Evolutionary conservation across 2,888 invertebrate genomes (phyloP), one percentile per base, ranked within the genome.

Genomic region (Phytoseiulus persimilis): DNA sequence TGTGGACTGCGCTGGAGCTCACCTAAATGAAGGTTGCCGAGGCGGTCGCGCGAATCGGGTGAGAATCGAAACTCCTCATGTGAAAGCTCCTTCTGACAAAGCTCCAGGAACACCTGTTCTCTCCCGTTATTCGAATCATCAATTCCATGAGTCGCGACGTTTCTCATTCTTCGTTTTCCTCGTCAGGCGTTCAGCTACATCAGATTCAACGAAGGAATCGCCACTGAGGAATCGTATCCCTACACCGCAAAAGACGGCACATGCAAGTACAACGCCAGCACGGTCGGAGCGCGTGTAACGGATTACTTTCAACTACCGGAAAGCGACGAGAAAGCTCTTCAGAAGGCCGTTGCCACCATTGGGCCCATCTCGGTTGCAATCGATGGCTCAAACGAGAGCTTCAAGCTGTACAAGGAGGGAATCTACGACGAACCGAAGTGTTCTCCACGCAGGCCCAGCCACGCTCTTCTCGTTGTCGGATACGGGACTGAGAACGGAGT

Each of bases 351-450:
- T 89, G 97, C 97, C 90, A 95, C 96, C 0, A 93, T 96, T 90
- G 97, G 97, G 0, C 97, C 97, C 11, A 94, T 97, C 89, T 95
- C 96, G 11, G 95, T 97, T 89, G 97, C 96, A 92, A 97, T 97
- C 92, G 97, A 98, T 94, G 97, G 97, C 90, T 95, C 95, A 87
- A 95, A 95, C 91, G 94, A 95, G 92, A 95, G 95, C 91, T 97
- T 97, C 95, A 96, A 97, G 93, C 95, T 96, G 92, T 97, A 97
- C 93, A 83, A 87, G 89, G 90, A 32, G 39, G 94, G 94, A 83
- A 95, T 97, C 90, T 97, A 97, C 93, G 94, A 94, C 92, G 97
- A 97, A 91, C 95, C 95, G 87, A 93, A 95, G 89, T 98, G 98
- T 93, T 92, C 92, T 90, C 95, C 95, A 91, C 92, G 93, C 6